Percentiles rank a stretch among this genome's conserved stretches.
phyloP scores from a whole-genome alignment of 2,888 invertebrate species.

The Parnassius mnemosyne region DNA sequence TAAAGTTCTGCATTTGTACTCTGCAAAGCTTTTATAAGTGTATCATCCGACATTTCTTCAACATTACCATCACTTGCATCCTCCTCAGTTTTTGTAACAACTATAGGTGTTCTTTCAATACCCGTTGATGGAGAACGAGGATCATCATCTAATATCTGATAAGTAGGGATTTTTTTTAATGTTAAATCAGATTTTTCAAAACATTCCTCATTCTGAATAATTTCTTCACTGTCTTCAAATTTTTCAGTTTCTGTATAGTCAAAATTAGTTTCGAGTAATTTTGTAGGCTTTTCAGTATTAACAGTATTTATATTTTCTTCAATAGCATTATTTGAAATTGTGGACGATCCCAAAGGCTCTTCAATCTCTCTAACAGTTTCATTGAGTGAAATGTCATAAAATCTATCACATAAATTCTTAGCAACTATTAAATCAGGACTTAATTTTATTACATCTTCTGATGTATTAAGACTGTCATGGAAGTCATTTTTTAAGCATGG shows the following conservation, averaged over 20 bases:
- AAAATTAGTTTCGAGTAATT: constrained; percentile 82
- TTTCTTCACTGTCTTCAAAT: constrained; percentile 47
- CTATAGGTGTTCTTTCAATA: constrained; percentile 74
- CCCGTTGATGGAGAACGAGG: constrained; percentile 73
- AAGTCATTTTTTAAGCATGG: constrained; percentile 28
- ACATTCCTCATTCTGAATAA: constrained; percentile 28
- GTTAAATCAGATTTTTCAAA: constrained; percentile 30
- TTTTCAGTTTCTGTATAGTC: constrained; percentile 74
- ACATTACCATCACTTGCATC: constrained; percentile 53
- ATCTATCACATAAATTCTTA: constrained; percentile 65
- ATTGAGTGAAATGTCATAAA: constrained; percentile 60
- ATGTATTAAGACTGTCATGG: constrained; percentile 47
- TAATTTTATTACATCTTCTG: constrained; percentile 44
- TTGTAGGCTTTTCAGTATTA: constrained; percentile 57
- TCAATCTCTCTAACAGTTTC: constrained; percentile 59
- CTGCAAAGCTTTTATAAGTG: constrained; percentile 66
- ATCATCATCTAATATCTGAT: constrained; percentile 61
- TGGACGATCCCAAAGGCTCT: constrained; percentile 65
- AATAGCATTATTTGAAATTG: constrained; percentile 64
- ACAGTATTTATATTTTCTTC: constrained; percentile 53
- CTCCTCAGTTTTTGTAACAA: constrained; percentile 53
- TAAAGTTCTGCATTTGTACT: constrained; percentile 53
- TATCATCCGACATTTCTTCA: constrained; percentile 74
- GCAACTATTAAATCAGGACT: constrained; percentile 58
- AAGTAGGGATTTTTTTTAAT: constrained; percentile 42